A percentile compares a stretch with the other conserved stretches of the same genome.
Evolutionary conservation across 2,113 vertebrate genomes (phyloP).

Genomic region (Procapra przewalskii): DNA sequence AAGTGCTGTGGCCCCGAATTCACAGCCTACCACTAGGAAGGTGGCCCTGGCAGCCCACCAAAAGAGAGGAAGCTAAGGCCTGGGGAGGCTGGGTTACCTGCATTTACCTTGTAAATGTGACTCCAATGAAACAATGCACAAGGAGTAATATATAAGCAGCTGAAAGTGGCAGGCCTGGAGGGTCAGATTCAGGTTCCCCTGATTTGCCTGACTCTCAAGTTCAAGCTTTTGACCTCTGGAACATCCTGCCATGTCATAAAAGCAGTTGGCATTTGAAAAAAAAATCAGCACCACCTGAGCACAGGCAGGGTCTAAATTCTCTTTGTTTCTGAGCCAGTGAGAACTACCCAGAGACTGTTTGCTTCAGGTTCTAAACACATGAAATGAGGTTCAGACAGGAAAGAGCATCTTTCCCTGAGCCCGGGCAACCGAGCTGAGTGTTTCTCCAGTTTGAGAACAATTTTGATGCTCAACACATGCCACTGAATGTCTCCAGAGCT

Average conservation of each 20-base stretch:
- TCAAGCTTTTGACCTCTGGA: background rate
- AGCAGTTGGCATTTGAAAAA: background rate
- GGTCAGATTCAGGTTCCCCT: background rate
- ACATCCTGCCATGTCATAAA: background rate
- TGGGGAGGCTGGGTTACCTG: accelerated
- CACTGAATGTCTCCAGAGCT: background rate
- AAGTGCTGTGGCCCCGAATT: background rate
- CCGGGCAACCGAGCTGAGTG: accelerated
- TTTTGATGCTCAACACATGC: background rate
- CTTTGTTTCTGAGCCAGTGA: background rate
- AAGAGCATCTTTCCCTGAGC: background rate
- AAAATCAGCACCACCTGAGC: background rate
- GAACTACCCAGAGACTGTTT: background rate
- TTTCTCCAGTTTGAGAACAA: background rate
- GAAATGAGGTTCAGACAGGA: accelerated
- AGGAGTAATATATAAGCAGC: background rate
- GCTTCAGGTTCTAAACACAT: background rate
- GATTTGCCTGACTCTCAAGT: background rate
- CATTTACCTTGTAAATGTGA: too few relatives aligned
- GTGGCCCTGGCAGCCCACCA: accelerated
- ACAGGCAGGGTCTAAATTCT: background rate
- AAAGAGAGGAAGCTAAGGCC: background rate
- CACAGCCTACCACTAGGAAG: background rate
- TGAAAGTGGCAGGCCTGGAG: background rate
- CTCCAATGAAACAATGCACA: background rate